These are phyloP conservation scores for Synergus itoensis DNA, from an alignment of 2,888 invertebrate genomes.

Conservation along the genomic window DNA sequence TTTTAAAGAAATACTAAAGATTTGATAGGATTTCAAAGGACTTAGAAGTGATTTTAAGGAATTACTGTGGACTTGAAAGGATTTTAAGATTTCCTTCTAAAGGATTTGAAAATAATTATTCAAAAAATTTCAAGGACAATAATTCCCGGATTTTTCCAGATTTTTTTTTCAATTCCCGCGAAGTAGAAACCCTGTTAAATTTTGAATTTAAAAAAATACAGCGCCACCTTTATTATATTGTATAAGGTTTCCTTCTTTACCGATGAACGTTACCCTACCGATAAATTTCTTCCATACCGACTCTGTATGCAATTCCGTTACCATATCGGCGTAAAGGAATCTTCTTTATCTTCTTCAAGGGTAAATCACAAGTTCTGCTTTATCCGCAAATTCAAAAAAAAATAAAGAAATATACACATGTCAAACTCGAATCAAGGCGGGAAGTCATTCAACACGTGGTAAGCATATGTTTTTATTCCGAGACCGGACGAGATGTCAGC, in stretches of 20 bases:
- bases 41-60: too few relatives aligned
- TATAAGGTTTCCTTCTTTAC: neutral
- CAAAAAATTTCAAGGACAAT: too few relatives aligned
- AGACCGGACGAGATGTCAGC: slow-evolving; percentile 11
- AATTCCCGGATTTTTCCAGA: too few relatives aligned
- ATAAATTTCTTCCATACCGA: neutral
- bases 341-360: neutral
- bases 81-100: too few relatives aligned
- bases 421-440: slow-evolving; percentile 12
- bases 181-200: too few relatives aligned
- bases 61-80: too few relatives aligned
- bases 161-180: too few relatives aligned
- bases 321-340: neutral
- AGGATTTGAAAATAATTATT: too few relatives aligned
- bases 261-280: neutral
- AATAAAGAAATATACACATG: neutral
- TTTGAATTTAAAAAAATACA: neutral
- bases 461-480: slow-evolving; percentile 6
- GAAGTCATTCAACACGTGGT: slow-evolving; percentile 36
- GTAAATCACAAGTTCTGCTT: neutral
- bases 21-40: too few relatives aligned
- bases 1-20: too few relatives aligned
- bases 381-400: neutral
- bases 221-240: neutral
- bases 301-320: neutral